Evolutionary conservation across 2,888 invertebrate species (phyloP).

Genomic region (Dioctria rufipes): DNA sequence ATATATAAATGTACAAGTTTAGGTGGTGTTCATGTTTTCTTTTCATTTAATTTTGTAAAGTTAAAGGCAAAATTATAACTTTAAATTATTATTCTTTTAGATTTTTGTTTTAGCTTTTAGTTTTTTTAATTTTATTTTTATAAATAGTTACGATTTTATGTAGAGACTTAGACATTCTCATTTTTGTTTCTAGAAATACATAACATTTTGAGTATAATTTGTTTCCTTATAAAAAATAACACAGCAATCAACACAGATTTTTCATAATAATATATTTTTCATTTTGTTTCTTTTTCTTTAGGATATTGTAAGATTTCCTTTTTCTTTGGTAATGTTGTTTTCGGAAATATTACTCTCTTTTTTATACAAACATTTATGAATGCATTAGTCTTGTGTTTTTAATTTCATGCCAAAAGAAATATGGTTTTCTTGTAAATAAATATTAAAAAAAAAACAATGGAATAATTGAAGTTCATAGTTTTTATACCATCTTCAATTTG

Average conservation of each 20-base stretch:
- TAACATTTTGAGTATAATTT: slow-evolving; percentile 49
- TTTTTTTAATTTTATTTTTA: not conserved
- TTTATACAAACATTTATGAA: not conserved
- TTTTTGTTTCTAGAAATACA: slow-evolving; percentile 46
- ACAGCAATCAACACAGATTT: slow-evolving; percentile 55
- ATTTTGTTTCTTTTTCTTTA: slow-evolving; percentile 45
- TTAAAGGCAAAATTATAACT: slow-evolving; percentile 18
- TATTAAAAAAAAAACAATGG: no score
- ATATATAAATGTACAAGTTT: slow-evolving; percentile 15
- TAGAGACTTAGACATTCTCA: not conserved
- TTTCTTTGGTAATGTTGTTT: slow-evolving; percentile 2
- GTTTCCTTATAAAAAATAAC: slow-evolving; percentile 53
- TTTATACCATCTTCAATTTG: no score
- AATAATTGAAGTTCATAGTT: no score
- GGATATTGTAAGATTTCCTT: not conserved
- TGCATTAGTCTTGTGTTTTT: no score
- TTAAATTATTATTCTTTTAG: not conserved
- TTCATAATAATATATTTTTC: slow-evolving; percentile 33
- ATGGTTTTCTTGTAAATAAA: no score
- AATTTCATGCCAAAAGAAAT: no score
- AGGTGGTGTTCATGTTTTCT: slow-evolving; percentile 28
- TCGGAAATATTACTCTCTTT: not conserved
- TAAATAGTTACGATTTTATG: not conserved
- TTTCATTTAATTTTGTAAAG: slow-evolving; percentile 23
- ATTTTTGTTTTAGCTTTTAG: not conserved